Conservation (phyloP, 23 tunicate species). For the Halocynthia aurantium region DNA sequence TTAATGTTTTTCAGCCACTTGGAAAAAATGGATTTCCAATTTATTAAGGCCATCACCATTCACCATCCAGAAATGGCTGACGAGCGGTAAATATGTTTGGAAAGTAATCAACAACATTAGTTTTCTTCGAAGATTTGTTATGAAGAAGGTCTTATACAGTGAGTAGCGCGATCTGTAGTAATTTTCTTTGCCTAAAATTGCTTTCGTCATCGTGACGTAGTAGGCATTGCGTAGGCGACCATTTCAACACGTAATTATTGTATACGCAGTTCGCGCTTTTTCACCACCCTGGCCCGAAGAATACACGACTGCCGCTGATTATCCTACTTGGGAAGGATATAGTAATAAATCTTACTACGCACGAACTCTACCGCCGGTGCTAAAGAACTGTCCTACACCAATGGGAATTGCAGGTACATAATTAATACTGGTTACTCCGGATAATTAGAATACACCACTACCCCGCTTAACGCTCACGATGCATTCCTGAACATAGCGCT, state of each 20-base stretch:
- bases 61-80: not conserved
- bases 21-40: conserved; percentile 9
- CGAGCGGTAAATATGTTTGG: conserved; percentile 10
- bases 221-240: too few relatives aligned
- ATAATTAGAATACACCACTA: not conserved
- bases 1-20: conserved; percentile 8
- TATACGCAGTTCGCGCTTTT: not conserved
- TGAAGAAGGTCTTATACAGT: not conserved
- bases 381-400: conserved; percentile 44
- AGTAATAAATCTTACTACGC: conserved; percentile 31
- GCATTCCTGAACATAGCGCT: too few relatives aligned
- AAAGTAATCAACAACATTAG: conserved; percentile 1
- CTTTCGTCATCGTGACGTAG: too few relatives aligned
- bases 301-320: conserved; percentile 18
- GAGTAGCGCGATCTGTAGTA: too few relatives aligned
- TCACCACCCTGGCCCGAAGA: conserved; percentile 37
- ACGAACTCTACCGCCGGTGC: conserved; percentile 44
- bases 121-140: not conserved
- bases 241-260: not conserved
- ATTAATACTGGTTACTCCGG: too few relatives aligned
- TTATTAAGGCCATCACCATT: not conserved
- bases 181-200: too few relatives aligned
- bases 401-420: conserved; percentile 56
- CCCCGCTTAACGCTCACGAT: too few relatives aligned
- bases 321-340: conserved; percentile 44